Conservation (phyloP, 2,113 vertebrate species). For the Myrmophylax atrothorax region DNA sequence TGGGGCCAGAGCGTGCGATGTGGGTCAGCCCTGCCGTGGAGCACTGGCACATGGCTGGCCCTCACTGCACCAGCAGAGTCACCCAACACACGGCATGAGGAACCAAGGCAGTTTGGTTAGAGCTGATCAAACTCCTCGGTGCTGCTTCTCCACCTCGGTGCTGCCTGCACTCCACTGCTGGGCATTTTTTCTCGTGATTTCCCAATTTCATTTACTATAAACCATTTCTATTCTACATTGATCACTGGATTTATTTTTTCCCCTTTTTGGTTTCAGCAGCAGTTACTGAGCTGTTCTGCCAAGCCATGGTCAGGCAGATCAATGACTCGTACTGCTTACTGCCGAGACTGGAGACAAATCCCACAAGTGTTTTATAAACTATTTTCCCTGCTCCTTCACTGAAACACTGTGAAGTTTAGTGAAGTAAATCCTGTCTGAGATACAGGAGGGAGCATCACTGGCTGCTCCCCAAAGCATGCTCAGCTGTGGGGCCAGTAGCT, state of each 20-base stretch:
- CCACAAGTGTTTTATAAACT: background rate
- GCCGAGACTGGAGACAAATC: background rate
- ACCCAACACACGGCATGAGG: background rate
- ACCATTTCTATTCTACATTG: background rate
- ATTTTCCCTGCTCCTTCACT: background rate
- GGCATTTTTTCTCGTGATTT: background rate
- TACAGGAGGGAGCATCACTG: rapidly evolving
- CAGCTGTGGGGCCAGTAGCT: background rate
- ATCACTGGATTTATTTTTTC: background rate
- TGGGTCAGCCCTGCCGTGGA: background rate
- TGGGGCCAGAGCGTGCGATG: rapidly evolving
- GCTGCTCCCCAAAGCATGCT: background rate
- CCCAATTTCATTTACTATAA: background rate
- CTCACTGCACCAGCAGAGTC: background rate
- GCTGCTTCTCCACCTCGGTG: background rate
- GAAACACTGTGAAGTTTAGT: background rate
- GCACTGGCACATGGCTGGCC: rapidly evolving
- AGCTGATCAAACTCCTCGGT: background rate
- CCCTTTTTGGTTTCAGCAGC: background rate
- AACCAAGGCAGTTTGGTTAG: background rate
- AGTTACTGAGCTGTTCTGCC: background rate
- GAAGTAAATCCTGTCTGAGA: background rate
- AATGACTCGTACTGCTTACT: background rate
- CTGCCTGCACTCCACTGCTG: rapidly evolving
- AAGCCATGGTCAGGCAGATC: background rate